Percentiles rank a stretch among this genome's conserved stretches.
These are phyloP conservation scores for Maccullochella peelii DNA, from an alignment of 2,113 vertebrate genomes.

Conservation along the genomic window DNA sequence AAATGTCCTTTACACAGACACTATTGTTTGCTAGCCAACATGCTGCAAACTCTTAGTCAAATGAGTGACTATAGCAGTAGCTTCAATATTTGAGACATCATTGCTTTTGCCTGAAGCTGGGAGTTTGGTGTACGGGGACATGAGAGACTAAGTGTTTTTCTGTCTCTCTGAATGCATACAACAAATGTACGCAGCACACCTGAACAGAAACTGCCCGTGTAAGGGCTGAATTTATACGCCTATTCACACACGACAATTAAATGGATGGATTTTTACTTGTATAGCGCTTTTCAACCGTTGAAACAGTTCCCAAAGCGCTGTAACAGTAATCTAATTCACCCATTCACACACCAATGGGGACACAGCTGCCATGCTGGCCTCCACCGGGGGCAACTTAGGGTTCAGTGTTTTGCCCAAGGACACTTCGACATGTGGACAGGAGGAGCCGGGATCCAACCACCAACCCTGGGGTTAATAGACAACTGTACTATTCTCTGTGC, in stretches of 20 bases:
- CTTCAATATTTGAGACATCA: neutral
- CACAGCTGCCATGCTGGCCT: no score
- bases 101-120: neutral
- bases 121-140: neutral
- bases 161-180: conserved; percentile 10
- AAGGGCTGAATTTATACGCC: neutral
- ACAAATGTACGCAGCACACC: neutral
- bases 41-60: neutral
- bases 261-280: no score
- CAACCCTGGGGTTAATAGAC: no score
- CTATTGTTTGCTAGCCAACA: neutral
- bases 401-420: no score
- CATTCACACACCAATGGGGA: no score
- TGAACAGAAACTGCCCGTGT: neutral
- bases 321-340: no score
- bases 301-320: no score
- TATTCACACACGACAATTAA: conserved; percentile 40
- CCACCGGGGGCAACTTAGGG: no score
- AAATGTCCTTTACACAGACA: neutral
- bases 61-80: neutral
- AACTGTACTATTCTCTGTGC: no score
- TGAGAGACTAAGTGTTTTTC: neutral
- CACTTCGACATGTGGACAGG: no score
- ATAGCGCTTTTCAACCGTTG: no score
- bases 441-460: no score